phyloP scores from a whole-genome alignment of 2,888 invertebrate species.

The Drosophila infuscata region DNA sequence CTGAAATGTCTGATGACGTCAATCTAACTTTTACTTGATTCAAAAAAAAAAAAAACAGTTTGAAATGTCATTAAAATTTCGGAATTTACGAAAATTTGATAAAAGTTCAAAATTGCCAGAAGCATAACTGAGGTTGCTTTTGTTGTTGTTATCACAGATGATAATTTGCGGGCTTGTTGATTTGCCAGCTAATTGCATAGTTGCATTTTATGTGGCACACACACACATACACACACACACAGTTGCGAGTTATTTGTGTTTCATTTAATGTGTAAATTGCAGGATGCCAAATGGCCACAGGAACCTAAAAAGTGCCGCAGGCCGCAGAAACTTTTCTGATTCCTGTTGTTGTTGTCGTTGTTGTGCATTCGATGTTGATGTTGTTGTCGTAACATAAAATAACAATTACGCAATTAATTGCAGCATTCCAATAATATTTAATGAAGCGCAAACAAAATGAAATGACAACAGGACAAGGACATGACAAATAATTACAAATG shows the following conservation, averaged over 20 bases:
- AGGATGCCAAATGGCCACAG: slow-evolving; percentile 56
- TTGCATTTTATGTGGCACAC: slow-evolving; percentile 59
- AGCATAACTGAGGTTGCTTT: slow-evolving; percentile 2
- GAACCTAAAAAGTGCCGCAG: slow-evolving; percentile 34
- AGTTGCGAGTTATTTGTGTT: slow-evolving; percentile 73
- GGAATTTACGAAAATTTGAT: background rate
- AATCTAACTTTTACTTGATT: background rate
- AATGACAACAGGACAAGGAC: slow-evolving; percentile 61
- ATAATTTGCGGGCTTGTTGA: slow-evolving; percentile 68
- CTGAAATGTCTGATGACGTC: background rate
- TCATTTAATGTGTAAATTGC: slow-evolving; percentile 76
- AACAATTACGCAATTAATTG: slow-evolving; percentile 81
- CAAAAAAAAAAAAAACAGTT: background rate
- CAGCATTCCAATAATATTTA: slow-evolving; percentile 80
- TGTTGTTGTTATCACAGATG: slow-evolving; percentile 24
- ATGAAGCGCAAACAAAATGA: slow-evolving; percentile 78
- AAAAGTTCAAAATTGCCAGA: background rate
- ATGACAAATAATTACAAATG: slow-evolving; percentile 71
- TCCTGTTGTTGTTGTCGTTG: slow-evolving; percentile 18
- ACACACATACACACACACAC: slow-evolving; percentile 8
- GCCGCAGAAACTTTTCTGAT: slow-evolving; percentile 25
- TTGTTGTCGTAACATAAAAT: slow-evolving; percentile 68
- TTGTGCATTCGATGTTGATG: slow-evolving; percentile 22
- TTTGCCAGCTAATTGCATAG: slow-evolving; percentile 71
- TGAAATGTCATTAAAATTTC: background rate